A percentile compares a stretch with the other conserved stretches of the same genome.
phyloP scores from a whole-genome alignment of 1,140 invertebrate genomes.

The Chionoecetes opilio region DNA sequence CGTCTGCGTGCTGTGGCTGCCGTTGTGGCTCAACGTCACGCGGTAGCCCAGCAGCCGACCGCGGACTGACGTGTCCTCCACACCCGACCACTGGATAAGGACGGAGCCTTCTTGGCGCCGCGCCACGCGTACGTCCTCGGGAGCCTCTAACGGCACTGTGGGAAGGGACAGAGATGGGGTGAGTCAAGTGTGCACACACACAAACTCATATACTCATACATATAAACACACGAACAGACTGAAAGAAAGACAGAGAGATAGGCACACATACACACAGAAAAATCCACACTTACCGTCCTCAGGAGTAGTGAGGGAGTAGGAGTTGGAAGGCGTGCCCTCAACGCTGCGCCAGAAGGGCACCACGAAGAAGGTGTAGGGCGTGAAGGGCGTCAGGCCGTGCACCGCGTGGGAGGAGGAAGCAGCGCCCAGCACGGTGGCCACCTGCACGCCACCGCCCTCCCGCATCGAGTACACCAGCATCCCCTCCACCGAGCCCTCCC shows the following conservation, averaged over 20 bases:
- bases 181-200: not conserved
- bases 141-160: conserved; percentile 78
- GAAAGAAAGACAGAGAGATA: not conserved
- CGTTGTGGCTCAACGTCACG: conserved; percentile 76
- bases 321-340: conserved; percentile 91
- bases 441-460: conserved; percentile 41
- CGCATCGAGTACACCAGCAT: conserved; percentile 61
- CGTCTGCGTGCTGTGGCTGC: conserved; percentile 68
- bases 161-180: not conserved
- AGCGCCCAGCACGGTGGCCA: conserved; percentile 72
- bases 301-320: conserved; percentile 85
- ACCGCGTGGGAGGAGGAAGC: conserved; percentile 75
- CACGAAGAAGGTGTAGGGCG: conserved; percentile 91
- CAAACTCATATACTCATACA: not conserved
- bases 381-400: conserved; percentile 81
- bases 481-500: conserved; percentile 56
- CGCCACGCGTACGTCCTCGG: conserved; percentile 61
- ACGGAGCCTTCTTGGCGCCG: conserved; percentile 66
- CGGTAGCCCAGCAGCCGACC: conserved; percentile 77
- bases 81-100: conserved; percentile 75
- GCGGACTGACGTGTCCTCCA: conserved; percentile 59
- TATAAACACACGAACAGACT: not conserved
- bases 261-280: not conserved
- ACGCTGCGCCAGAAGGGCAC: conserved; percentile 91
- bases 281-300: conserved; percentile 88